A percentile compares a stretch with the other conserved stretches of the same genome.
Evolutionary conservation across 2,113 vertebrate genomes (phyloP).

Genomic region (Crotalus viridis): DNA sequence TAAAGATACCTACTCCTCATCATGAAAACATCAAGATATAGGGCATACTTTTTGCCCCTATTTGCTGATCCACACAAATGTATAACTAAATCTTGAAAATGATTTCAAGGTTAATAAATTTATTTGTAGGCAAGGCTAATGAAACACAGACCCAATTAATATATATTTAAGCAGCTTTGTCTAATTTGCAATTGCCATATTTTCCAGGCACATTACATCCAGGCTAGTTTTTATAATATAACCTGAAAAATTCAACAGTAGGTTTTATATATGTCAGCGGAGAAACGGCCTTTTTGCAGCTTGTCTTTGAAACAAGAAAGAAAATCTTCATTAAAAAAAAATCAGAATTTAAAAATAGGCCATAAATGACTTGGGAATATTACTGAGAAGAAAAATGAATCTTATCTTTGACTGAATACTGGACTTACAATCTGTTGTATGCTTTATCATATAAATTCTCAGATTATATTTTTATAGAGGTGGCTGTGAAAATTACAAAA

Average conservation of each 20-base stretch:
- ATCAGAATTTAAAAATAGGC: slow-evolving; percentile 16
- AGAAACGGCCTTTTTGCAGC: neutral
- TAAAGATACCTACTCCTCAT: neutral
- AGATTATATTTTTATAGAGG: neutral
- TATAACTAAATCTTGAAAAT: neutral
- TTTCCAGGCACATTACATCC: neutral
- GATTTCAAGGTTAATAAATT: neutral
- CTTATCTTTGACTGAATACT: slow-evolving; percentile 3
- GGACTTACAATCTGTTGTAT: neutral
- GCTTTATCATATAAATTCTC: slow-evolving; percentile 4
- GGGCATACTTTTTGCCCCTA: neutral
- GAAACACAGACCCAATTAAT: neutral
- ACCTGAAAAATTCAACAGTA: neutral
- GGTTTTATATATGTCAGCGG: neutral
- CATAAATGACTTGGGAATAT: neutral
- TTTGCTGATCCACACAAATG: neutral
- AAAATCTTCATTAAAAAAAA: neutral
- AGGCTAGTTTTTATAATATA: neutral
- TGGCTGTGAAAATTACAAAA: neutral
- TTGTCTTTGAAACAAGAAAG: slow-evolving; percentile 1
- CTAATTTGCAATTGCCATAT: neutral
- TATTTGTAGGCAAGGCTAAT: neutral
- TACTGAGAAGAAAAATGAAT: slow-evolving; percentile 1
- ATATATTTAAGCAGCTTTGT: neutral
- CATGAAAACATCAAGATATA: neutral